Evolutionary conservation across 2,888 invertebrate genomes (phyloP).

Genomic region (Xylocampa areola): DNA sequence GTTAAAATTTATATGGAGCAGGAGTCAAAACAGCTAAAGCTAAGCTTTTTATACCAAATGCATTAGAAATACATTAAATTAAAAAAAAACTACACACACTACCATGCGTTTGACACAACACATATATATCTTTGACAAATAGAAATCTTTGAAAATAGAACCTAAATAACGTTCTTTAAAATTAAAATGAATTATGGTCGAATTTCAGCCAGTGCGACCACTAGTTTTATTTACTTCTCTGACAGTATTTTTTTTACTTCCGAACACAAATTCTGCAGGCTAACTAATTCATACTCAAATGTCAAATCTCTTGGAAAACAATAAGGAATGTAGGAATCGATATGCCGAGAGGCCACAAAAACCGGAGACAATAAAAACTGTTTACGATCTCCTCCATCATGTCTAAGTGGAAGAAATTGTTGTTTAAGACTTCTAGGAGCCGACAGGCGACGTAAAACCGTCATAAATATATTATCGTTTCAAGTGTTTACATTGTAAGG

Average conservation of each 20-base stretch:
- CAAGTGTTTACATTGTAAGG: constrained; percentile 40
- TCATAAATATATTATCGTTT: constrained; percentile 60
- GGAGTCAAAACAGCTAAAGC: too few species aligned
- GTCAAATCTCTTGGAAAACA: constrained; percentile 51
- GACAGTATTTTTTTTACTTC: neutral
- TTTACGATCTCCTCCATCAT: constrained; percentile 74
- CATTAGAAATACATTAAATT: too few species aligned
- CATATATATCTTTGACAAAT: too few species aligned
- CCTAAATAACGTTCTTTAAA: too few species aligned
- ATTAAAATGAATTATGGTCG: too few species aligned
- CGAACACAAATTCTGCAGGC: neutral
- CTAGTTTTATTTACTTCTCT: too few species aligned
- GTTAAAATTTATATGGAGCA: too few species aligned
- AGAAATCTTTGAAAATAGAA: too few species aligned
- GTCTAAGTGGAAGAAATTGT: constrained; percentile 72
- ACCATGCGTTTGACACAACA: too few species aligned
- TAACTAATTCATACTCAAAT: constrained; percentile 13
- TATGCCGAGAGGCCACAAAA: constrained; percentile 65
- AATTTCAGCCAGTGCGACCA: too few species aligned
- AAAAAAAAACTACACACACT: too few species aligned
- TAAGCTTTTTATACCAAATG: too few species aligned
- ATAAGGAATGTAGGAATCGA: constrained; percentile 59
- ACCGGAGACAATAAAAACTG: constrained; percentile 66
- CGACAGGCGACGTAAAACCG: constrained; percentile 55
- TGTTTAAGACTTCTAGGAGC: constrained; percentile 60